Evolutionary conservation across 1,140 invertebrate species (phyloP).

Genomic region (Scaptomyza hsui): DNA sequence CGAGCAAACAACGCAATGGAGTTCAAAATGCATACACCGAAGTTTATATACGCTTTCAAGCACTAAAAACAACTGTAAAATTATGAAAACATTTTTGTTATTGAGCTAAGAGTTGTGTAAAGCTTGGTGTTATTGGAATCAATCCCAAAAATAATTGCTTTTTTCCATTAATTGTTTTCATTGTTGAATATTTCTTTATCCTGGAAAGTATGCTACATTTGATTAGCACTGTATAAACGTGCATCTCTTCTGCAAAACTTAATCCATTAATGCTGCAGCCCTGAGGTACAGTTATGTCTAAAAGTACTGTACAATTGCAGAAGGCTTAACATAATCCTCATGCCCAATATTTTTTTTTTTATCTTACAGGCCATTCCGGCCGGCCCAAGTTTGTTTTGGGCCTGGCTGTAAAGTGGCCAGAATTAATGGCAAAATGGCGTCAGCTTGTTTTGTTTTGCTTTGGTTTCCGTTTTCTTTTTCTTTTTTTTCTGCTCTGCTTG

Average conservation of each 20-base stretch:
- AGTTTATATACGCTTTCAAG: constrained; percentile 5
- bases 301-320: neutral
- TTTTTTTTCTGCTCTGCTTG: constrained; percentile 53
- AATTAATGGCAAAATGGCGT: constrained; percentile 80
- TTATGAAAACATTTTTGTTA: neutral
- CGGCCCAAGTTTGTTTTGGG: constrained; percentile 61
- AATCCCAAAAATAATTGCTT: no score
- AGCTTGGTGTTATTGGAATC: no score
- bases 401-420: constrained; percentile 69
- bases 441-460: constrained; percentile 60
- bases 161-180: no score
- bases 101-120: no score
- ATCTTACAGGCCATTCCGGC: constrained; percentile 9
- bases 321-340: constrained; percentile 7
- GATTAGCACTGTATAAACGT: no score
- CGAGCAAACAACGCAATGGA: constrained; percentile 21
- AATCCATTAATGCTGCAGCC: no score
- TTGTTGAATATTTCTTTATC: no score
- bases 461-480: constrained; percentile 38
- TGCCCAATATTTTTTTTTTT: neutral
- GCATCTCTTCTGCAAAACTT: no score
- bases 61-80: neutral
- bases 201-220: no score
- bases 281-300: neutral
- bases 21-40: neutral